Evolutionary conservation across 2,888 invertebrate genomes (phyloP).

Genomic region (Drosophila sordidapex): DNA sequence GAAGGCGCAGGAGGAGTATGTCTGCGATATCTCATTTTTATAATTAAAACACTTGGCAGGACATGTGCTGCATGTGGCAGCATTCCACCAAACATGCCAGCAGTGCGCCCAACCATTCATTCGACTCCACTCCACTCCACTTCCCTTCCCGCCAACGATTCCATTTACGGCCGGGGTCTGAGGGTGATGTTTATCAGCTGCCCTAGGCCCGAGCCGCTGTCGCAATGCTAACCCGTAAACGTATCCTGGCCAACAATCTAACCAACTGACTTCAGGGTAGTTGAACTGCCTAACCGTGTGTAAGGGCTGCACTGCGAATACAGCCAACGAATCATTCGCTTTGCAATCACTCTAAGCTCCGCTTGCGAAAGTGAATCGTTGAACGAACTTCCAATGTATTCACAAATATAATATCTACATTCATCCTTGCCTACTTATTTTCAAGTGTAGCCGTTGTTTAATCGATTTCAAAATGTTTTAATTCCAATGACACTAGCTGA

Average conservation of each 20-base stretch:
- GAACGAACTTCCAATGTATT: not conserved
- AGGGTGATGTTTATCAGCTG: conserved; percentile 71
- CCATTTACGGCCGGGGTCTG: conserved; percentile 2
- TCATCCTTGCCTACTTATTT: not conserved
- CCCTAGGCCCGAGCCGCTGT: conserved; percentile 51
- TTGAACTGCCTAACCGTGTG: conserved; percentile 52
- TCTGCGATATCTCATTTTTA: conserved; percentile 77
- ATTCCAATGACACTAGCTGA: not conserved
- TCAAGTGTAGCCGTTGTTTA: conserved; percentile 1
- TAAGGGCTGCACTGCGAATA: conserved; percentile 31
- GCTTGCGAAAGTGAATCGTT: not conserved
- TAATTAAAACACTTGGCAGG: conserved; percentile 80
- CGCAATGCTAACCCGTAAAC: conserved; percentile 61
- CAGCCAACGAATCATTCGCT: conserved; percentile 25
- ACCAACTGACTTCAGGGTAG: conserved; percentile 66
- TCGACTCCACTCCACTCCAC: not conserved
- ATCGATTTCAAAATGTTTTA: not conserved
- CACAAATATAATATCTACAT: not conserved
- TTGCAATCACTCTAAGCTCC: not conserved
- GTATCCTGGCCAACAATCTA: conserved; percentile 71
- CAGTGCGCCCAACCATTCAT: conserved; percentile 61
- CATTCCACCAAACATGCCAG: conserved; percentile 67
- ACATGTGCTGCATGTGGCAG: conserved; percentile 72
- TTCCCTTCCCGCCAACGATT: conserved; percentile 2
- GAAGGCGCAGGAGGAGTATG: conserved; percentile 21